phyloP scores from a whole-genome alignment of 2,888 invertebrate genomes.

The Ormyrus pomaceus region DNA sequence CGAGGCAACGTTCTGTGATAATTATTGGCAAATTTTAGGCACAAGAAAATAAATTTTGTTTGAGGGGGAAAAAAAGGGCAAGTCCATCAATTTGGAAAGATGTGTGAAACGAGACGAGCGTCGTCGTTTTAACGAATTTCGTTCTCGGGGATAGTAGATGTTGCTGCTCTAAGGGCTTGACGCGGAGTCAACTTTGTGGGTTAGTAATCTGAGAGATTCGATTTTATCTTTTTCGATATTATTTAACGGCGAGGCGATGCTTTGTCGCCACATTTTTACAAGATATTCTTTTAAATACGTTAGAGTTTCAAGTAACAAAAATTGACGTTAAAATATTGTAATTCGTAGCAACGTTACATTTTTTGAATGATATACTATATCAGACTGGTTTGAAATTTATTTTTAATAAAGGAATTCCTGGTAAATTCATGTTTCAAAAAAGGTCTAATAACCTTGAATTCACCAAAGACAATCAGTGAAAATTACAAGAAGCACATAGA shows the following conservation, averaged over 20 bases:
- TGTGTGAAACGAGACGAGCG: conserved; percentile 64
- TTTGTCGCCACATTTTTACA: conserved; percentile 25
- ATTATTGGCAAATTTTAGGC: conserved; percentile 15
- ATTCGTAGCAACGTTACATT: too few species aligned
- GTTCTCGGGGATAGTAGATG: conserved; percentile 56
- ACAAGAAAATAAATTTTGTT: not conserved
- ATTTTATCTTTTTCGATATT: conserved; percentile 12
- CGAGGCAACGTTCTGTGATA: conserved; percentile 4
- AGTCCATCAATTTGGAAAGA: conserved; percentile 70
- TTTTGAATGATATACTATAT: too few species aligned
- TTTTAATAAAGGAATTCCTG: too few species aligned
- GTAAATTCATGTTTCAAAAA: too few species aligned
- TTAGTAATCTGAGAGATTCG: conserved; percentile 61
- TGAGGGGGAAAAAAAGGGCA: too few species aligned
- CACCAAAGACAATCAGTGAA: too few species aligned
- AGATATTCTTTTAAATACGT: not conserved
- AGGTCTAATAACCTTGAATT: too few species aligned
- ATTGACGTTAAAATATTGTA: too few species aligned
- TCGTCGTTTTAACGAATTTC: conserved; percentile 38
- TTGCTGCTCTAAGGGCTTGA: conserved; percentile 64
- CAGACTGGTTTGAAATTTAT: too few species aligned
- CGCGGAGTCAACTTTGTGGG: conserved; percentile 61
- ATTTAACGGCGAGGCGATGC: conserved; percentile 23
- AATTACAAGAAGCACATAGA: not conserved
- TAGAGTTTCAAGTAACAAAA: too few species aligned